phyloP scores from a whole-genome alignment of 1,140 invertebrate species.

The Lysiphlebus fabarum region DNA sequence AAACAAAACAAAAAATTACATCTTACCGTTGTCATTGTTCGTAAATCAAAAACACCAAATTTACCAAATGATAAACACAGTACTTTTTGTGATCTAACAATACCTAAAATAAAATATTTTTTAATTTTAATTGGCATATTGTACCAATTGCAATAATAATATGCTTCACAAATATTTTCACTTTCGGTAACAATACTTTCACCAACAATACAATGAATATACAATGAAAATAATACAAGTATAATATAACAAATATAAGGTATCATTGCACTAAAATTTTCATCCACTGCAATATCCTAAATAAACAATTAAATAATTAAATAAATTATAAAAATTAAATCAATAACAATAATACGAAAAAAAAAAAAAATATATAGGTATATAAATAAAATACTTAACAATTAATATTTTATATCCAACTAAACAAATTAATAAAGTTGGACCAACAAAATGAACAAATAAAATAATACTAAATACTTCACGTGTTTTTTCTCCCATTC shows the following conservation, averaged over 20 bases:
- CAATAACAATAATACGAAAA: too few species aligned
- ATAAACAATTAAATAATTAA: too few species aligned
- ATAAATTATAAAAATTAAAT: too few species aligned
- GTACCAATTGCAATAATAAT: slow-evolving; percentile 32
- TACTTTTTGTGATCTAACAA: slow-evolving; percentile 27
- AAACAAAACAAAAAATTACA: slow-evolving; percentile 3
- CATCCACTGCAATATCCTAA: slow-evolving; percentile 25
- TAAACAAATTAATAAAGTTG: slow-evolving; percentile 38
- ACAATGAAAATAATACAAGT: too few species aligned
- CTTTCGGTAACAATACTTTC: slow-evolving; percentile 40
- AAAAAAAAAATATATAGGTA: too few species aligned
- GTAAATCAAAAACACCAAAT: slow-evolving; percentile 32
- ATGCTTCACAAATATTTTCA: slow-evolving; percentile 26
- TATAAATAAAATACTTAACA: slow-evolving; percentile 22
- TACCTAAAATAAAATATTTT: slow-evolving; percentile 28
- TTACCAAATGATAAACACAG: slow-evolving; percentile 33
- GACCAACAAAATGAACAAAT: slow-evolving; percentile 10
- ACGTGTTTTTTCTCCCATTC: slow-evolving; percentile 38
- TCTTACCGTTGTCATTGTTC: slow-evolving; percentile 27
- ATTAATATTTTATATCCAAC: slow-evolving; percentile 43
- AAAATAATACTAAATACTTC: slow-evolving; percentile 38
- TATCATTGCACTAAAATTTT: slow-evolving; percentile 30
- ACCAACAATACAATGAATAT: slow-evolving; percentile 33
- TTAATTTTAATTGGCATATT: slow-evolving; percentile 25
- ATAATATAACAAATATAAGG: slow-evolving; percentile 10